A percentile compares a stretch with the other conserved stretches of the same genome.
Conservation (phyloP, 2,797 vertebrate species). For the Artibeus jamaicensis region DNA sequence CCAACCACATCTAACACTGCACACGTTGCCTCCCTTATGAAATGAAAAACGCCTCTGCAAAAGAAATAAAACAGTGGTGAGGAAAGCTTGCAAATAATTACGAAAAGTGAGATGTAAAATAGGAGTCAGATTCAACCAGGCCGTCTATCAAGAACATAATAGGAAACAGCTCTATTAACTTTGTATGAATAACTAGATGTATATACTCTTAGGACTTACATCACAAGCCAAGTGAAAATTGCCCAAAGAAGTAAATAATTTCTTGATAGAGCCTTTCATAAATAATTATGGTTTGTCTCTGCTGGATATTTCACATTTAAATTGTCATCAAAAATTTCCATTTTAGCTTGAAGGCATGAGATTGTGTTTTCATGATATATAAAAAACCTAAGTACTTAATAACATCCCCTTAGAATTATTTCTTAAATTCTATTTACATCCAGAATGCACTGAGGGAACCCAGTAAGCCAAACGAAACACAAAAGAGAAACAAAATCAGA, state of each 20-base stretch:
- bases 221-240: slow-evolving; percentile 66
- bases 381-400: slow-evolving; percentile 68
- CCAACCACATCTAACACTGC: slow-evolving; percentile 65
- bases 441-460: slow-evolving; percentile 41
- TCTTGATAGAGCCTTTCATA: slow-evolving; percentile 42
- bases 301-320: slow-evolving; percentile 66
- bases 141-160: neutral
- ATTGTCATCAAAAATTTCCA: slow-evolving; percentile 51
- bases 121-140: slow-evolving; percentile 8
- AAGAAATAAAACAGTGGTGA: slow-evolving; percentile 23
- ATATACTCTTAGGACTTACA: slow-evolving; percentile 37
- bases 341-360: slow-evolving; percentile 25
- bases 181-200: slow-evolving; percentile 45
- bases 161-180: neutral
- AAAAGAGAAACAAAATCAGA: slow-evolving; percentile 45
- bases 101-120: neutral
- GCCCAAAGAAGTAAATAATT: slow-evolving; percentile 63
- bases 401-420: slow-evolving; percentile 71
- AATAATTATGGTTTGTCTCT: slow-evolving; percentile 56
- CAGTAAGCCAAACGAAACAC: slow-evolving; percentile 57
- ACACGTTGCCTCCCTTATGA: slow-evolving; percentile 53
- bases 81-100: slow-evolving; percentile 53
- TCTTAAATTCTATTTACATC: slow-evolving; percentile 70
- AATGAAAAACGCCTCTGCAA: slow-evolving; percentile 73
- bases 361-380: slow-evolving; percentile 65